phyloP scores from a whole-genome alignment of 2,888 invertebrate species.

The Tupiocoris notatus region DNA sequence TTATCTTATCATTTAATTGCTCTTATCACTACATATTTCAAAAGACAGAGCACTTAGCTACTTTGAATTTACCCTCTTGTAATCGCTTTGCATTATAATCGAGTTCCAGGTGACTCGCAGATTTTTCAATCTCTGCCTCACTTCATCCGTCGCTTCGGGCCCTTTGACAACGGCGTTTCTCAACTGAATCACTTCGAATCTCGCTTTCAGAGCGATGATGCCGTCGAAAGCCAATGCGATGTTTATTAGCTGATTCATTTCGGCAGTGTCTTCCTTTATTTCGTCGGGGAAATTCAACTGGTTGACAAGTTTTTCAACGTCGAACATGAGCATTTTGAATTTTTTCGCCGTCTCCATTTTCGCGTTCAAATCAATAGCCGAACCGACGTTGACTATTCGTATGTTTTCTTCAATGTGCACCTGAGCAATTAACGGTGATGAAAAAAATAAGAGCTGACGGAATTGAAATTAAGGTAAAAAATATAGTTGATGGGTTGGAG shows the following conservation, averaged over 20 bases:
- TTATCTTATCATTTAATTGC: no score
- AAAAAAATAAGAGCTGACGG: no score
- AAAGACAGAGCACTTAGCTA: not conserved
- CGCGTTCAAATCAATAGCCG: slow-evolving; percentile 2
- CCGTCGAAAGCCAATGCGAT: slow-evolving; percentile 30
- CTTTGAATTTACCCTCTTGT: slow-evolving; percentile 10
- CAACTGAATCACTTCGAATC: slow-evolving; percentile 25
- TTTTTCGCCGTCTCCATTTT: slow-evolving; percentile 28
- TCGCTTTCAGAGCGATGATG: slow-evolving; percentile 18
- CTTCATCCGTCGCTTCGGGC: slow-evolving; percentile 20
- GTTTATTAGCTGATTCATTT: slow-evolving; percentile 1
- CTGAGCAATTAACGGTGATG: no score
- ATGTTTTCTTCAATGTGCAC: slow-evolving; percentile 32
- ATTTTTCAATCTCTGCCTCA: slow-evolving; percentile 4
- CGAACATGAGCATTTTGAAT: slow-evolving; percentile 25
- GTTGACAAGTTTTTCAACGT: slow-evolving; percentile 8
- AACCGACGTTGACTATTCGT: slow-evolving; percentile 18
- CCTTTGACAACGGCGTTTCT: slow-evolving; percentile 30
- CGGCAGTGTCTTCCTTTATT: slow-evolving; percentile 15
- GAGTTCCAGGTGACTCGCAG: slow-evolving; percentile 1
- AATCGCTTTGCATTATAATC: slow-evolving; percentile 12
- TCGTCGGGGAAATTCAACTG: not conserved
- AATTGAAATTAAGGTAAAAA: no score
- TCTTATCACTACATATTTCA: not conserved
- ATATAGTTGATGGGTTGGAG: no score